Base-by-base conservation (phyloP, 2,797 vertebrate genomes). In the Synaphobranchus kaupii region DNA sequence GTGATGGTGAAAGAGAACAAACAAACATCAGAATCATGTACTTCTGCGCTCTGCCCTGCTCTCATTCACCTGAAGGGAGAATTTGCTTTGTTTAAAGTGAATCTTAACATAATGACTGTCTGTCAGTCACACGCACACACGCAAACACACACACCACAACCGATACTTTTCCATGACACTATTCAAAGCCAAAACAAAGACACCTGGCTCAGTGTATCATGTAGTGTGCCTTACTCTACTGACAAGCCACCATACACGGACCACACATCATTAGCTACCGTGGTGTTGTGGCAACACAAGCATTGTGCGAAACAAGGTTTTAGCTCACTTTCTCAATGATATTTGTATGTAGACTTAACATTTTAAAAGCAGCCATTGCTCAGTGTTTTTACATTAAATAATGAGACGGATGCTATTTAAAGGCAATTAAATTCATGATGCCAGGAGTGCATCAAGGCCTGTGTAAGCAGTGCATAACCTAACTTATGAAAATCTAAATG, bases 21-120 rank as follows among this genome's bases (percentile, higher is more conserved):
- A 31, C 56, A 52, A 86, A 63, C 85, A 86, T 48, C n/a, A 78
- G 71, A 80, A 54, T 56, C 88, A 82, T 84, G 88, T 56, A 84
- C 54, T 56, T 83, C 82, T 54, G 82, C 2, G 48, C 25, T 2
- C 48, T 54, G 15, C n/a, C 39, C 90, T 92, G 91, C 90, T 91
- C 89, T 91, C 90, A 91, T 63, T 60, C n/a, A 84, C 17, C 52
- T 68, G 76, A 66, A 54, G 68, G 52, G 78, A 25, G 78, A 81
- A 22, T 50, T 9, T 50, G 22, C 78, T 81, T n/a, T 60, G 58
- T 60, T 60, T 44, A 48, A 78, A 78, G 39, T 17, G 47, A 34
- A 50, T 48, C 5, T 50, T 50, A 81, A 25, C 63, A 25, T 20
- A 50, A 47, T 25, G 13, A 78, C n/a, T 7, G 73, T 44, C 73